Evolutionary conservation across 2,113 vertebrate genomes (phyloP).

Genomic region (Hymenochirus boettgeri): DNA sequence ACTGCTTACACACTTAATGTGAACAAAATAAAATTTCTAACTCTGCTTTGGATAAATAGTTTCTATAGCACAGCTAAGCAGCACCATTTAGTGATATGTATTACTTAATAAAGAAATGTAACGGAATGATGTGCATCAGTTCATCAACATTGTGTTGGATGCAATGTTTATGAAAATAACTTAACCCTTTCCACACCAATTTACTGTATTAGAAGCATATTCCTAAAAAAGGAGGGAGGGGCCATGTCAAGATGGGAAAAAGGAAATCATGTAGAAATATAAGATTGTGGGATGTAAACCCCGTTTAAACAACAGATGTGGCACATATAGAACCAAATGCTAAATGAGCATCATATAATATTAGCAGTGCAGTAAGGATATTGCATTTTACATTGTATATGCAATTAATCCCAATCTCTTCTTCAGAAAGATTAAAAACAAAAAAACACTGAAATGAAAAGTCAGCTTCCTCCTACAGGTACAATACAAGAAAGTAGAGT

Average conservation of each 20-base stretch:
- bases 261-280: too few species aligned
- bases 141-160: not conserved
- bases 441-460: not conserved
- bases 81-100: not conserved
- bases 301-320: constrained; percentile 6
- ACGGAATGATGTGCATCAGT: not conserved
- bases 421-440: not conserved
- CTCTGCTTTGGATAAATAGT: too few species aligned
- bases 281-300: not conserved
- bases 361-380: not conserved
- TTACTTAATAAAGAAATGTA: too few species aligned
- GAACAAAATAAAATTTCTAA: too few species aligned
- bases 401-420: not conserved
- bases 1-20: too few species aligned
- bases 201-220: not conserved
- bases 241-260: too few species aligned
- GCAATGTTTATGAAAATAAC: not conserved
- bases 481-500: not conserved
- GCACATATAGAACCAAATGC: constrained; percentile 17
- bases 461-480: not conserved
- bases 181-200: not conserved
- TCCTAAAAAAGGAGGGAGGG: not conserved
- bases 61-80: not conserved
- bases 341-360: not conserved
- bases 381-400: too few species aligned